Evolutionary conservation across 2,888 invertebrate genomes (phyloP).

Genomic region (Brachyopa scutellaris): DNA sequence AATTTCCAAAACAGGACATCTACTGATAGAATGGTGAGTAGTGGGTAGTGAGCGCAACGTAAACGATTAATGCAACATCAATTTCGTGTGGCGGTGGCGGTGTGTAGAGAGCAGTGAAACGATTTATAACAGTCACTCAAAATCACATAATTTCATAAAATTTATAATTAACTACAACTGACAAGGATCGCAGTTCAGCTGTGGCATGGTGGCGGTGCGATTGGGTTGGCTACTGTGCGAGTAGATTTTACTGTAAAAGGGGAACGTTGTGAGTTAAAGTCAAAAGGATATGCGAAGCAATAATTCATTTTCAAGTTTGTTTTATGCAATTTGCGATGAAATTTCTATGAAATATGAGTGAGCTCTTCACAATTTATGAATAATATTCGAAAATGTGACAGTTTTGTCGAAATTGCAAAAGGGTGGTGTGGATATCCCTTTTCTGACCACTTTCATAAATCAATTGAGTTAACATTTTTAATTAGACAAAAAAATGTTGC

Average conservation of each 20-base stretch:
- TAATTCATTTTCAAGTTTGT: constrained; percentile 42
- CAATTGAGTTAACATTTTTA: constrained; percentile 24
- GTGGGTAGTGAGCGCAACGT: neutral
- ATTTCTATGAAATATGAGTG: constrained; percentile 36
- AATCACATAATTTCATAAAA: constrained; percentile 36
- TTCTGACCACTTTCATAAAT: constrained; percentile 24
- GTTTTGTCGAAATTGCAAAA: constrained; percentile 6
- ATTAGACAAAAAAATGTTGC: constrained; percentile 12
- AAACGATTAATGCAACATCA: constrained; percentile 21
- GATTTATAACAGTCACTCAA: constrained; percentile 45
- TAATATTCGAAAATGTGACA: constrained; percentile 26
- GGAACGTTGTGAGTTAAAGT: constrained; percentile 4
- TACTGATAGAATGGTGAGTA: neutral
- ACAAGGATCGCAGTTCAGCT: constrained; percentile 18
- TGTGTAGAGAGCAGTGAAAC: constrained; percentile 13
- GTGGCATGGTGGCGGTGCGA: neutral
- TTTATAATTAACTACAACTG: constrained; percentile 37
- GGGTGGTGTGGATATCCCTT: no score
- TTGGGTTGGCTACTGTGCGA: neutral
- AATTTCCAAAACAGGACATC: constrained; percentile 13
- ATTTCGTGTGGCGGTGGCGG: constrained; percentile 14
- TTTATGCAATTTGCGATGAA: constrained; percentile 38
- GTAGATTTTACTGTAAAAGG: neutral
- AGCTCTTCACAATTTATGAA: constrained; percentile 33
- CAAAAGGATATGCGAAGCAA: constrained; percentile 26